Conservation (phyloP, 1,140 invertebrate species). For the Andrena cerasifolii region DNA sequence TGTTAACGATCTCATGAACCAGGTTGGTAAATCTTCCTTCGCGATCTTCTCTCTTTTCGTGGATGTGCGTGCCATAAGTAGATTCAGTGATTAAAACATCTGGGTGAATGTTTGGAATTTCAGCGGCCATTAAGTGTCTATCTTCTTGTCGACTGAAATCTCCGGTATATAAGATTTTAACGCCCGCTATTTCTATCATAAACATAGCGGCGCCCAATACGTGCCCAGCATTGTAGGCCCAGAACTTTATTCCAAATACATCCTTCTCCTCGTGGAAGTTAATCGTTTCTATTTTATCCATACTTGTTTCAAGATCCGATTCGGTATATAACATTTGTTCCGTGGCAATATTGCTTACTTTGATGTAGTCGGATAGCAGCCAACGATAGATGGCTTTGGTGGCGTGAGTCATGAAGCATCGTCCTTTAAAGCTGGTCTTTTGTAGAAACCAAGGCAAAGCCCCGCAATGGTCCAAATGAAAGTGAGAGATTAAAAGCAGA, state of each 20-base stretch:
- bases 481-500: constrained; percentile 97
- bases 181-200: constrained; percentile 99
- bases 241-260: constrained; percentile 97
- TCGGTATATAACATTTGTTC: constrained; percentile 99
- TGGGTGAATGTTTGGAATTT: constrained; percentile 97
- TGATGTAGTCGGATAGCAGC: constrained; percentile 99
- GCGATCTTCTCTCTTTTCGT: constrained; percentile 98
- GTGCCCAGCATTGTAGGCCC: constrained; percentile 99
- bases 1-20: constrained; percentile 97
- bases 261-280: constrained; percentile 99
- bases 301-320: constrained; percentile 97
- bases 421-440: constrained; percentile 98
- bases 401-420: constrained; percentile 99
- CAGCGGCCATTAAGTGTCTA: constrained; percentile 99
- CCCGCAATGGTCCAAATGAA: constrained; percentile 99
- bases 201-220: constrained; percentile 99
- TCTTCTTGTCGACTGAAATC: constrained; percentile 99
- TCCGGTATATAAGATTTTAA: constrained; percentile 96
- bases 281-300: constrained; percentile 99
- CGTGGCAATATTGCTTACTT: constrained; percentile 98
- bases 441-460: constrained; percentile 98
- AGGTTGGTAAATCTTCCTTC: constrained; percentile 97
- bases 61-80: constrained; percentile 99
- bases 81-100: constrained; percentile 99
- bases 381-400: constrained; percentile 99